Conservation (phyloP, 2,113 vertebrate species). For the Stomatorhinus ivindoensis region DNA sequence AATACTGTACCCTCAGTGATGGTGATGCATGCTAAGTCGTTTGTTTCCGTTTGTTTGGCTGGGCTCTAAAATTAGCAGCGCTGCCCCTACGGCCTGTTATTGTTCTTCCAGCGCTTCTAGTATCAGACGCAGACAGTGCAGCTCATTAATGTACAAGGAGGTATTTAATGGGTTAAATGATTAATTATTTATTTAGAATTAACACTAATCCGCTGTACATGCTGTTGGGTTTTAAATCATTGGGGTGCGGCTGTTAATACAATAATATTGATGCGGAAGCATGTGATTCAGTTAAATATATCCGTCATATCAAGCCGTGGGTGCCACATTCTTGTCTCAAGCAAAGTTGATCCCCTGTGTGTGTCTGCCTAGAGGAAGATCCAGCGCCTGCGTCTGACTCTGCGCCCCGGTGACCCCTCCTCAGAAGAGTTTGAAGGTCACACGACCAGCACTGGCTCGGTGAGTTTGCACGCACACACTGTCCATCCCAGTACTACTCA, state of each 20-base stretch:
- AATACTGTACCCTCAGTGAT: not conserved
- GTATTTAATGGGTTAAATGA: not conserved
- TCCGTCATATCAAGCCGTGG: not conserved
- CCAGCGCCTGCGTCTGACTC: slow-evolving; percentile 77
- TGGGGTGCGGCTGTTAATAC: not conserved
- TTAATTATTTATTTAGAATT: not conserved
- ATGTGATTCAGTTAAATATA: not conserved
- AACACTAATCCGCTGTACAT: not conserved
- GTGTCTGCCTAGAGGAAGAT: slow-evolving; percentile 66
- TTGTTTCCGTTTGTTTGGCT: not conserved
- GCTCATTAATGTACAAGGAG: not conserved
- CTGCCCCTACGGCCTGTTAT: not conserved
- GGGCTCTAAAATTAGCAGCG: slow-evolving; percentile 8
- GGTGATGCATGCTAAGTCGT: not conserved
- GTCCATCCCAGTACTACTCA: not conserved
- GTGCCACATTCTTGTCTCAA: not conserved
- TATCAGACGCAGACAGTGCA: not conserved
- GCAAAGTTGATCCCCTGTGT: not conserved
- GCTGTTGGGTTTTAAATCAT: not conserved
- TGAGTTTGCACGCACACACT: slow-evolving; percentile 45
- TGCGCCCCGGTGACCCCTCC: slow-evolving; percentile 62
- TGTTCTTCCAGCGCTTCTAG: not conserved
- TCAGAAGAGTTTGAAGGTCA: slow-evolving; percentile 51
- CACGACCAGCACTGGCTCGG: slow-evolving; percentile 57
- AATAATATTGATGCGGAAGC: not conserved